These are phyloP conservation scores for Zophobas morio DNA, from an alignment of 1,140 invertebrate species.

Conservation along the genomic window DNA sequence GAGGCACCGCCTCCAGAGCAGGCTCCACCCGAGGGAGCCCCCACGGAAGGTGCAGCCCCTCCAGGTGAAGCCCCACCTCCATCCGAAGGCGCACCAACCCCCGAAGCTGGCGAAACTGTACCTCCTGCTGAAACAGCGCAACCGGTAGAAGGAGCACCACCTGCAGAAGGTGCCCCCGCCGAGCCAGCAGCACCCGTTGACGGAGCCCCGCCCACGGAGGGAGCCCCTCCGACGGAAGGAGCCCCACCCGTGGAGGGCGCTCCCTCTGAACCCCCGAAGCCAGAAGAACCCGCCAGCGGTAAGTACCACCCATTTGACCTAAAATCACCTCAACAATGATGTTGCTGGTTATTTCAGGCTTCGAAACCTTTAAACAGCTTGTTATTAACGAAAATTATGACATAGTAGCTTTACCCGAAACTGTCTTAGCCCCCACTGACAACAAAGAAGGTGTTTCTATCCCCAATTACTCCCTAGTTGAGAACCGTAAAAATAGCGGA, in stretches of 20 bases:
- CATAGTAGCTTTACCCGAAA: slow-evolving; percentile 59
- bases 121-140: neutral
- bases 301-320: slow-evolving; percentile 26
- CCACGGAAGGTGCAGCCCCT: neutral
- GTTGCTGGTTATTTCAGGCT: slow-evolving; percentile 56
- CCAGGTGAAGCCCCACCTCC: neutral
- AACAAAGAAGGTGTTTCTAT: slow-evolving; percentile 58
- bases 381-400: slow-evolving; percentile 60
- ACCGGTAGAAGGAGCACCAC: slow-evolving; percentile 8
- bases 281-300: slow-evolving; percentile 17
- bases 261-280: slow-evolving; percentile 60
- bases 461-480: slow-evolving; percentile 59
- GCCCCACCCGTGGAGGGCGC: slow-evolving; percentile 60
- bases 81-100: neutral
- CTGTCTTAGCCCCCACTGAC: slow-evolving; percentile 57
- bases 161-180: slow-evolving; percentile 24
- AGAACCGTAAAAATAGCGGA: slow-evolving; percentile 59
- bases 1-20: neutral
- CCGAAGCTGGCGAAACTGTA: neutral
- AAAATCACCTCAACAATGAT: slow-evolving; percentile 58
- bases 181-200: slow-evolving; percentile 49
- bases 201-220: slow-evolving; percentile 41
- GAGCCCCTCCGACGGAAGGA: slow-evolving; percentile 60
- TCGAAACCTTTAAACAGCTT: slow-evolving; percentile 61
- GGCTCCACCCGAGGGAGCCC: neutral